Conservation (phyloP, 1,140 invertebrate species). For the Penaeus vannamei region DNA sequence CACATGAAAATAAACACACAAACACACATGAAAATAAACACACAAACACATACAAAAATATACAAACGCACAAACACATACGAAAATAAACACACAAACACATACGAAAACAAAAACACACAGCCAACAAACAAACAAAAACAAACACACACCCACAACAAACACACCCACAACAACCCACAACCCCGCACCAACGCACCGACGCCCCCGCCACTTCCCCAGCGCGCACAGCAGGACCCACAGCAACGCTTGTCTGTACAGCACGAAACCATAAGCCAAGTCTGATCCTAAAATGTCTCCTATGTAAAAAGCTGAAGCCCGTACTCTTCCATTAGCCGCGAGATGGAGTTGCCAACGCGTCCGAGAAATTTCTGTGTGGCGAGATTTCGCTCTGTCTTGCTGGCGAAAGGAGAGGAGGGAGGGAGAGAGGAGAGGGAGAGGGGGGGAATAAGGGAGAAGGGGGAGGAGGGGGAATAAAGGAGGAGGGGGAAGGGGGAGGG, state of each 20-base stretch:
- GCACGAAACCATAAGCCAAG: constrained; percentile 60
- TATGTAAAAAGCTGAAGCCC: constrained; percentile 60
- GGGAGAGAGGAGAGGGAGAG: neutral
- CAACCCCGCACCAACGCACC: too few species aligned
- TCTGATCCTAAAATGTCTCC: constrained; percentile 64
- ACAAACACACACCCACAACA: too few species aligned
- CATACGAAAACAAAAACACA: too few species aligned
- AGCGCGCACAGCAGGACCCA: neutral
- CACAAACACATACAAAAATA: too few species aligned
- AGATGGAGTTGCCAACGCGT: constrained; percentile 30
- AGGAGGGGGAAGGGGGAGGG: too few species aligned
- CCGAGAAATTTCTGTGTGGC: constrained; percentile 18
- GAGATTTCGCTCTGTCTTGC: constrained; percentile 28
- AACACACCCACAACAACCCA: too few species aligned
- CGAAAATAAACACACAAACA: too few species aligned
- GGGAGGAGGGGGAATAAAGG: too few species aligned
- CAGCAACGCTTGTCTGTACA: constrained; percentile 53
- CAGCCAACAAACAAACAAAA: too few species aligned
- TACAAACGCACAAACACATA: too few species aligned
- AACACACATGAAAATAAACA: too few species aligned
- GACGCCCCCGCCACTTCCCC: neutral
- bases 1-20: too few species aligned
- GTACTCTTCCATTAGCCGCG: constrained; percentile 65
- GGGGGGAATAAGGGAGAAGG: neutral
- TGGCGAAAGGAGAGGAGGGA: neutral